phyloP scores from a whole-genome alignment of 2,797 vertebrate species.

The Lacerta agilis region DNA sequence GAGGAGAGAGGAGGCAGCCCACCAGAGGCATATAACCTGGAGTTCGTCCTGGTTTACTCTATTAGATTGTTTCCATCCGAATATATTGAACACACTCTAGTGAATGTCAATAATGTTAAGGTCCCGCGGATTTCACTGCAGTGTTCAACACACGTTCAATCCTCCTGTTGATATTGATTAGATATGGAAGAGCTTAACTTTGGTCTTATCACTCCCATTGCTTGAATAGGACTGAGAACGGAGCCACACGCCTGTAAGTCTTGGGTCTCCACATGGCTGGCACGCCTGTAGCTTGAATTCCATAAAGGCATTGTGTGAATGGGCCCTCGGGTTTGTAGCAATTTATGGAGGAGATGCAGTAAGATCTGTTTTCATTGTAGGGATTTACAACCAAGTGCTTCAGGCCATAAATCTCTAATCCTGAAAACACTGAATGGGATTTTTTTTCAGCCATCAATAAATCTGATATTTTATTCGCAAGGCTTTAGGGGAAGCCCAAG shows the following conservation, averaged over 20 bases:
- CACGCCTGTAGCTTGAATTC: neutral
- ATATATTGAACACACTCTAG: neutral
- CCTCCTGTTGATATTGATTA: neutral
- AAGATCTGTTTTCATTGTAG: neutral
- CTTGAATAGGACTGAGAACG: neutral
- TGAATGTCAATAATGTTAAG: neutral
- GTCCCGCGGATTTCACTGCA: neutral
- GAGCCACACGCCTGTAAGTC: no score
- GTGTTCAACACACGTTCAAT: neutral
- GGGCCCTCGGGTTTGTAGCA: neutral
- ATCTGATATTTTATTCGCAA: slow-evolving; percentile 5
- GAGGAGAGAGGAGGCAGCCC: neutral
- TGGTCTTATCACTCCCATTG: neutral
- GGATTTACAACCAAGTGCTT: slow-evolving; percentile 19
- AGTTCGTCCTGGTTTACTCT: neutral
- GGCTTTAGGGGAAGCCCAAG: slow-evolving; percentile 28
- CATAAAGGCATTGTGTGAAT: neutral
- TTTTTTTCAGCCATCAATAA: neutral
- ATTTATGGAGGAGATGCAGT: neutral
- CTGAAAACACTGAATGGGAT: neutral
- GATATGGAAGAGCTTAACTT: neutral
- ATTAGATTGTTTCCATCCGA: neutral
- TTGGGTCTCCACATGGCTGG: neutral
- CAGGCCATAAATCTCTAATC: slow-evolving; percentile 15
- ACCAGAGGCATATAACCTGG: neutral